Percentiles rank a stretch among this genome's conserved stretches.
These are phyloP conservation scores for Epsilonema sp. DNA, from an alignment of 2,888 invertebrate genomes.

Conservation along the genomic window DNA sequence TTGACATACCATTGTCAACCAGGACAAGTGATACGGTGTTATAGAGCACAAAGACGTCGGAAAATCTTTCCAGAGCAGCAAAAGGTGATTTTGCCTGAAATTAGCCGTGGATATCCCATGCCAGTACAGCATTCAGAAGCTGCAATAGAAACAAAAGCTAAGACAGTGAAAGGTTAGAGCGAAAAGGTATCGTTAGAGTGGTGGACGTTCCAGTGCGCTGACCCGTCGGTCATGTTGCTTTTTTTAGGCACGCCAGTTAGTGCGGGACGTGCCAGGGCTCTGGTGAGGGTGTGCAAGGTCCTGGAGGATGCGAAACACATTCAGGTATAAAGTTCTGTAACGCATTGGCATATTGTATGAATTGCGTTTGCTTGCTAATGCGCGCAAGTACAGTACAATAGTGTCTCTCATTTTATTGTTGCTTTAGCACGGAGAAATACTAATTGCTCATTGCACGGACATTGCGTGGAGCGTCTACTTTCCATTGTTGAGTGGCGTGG, in stretches of 20 bases:
- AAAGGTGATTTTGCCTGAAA: not conserved
- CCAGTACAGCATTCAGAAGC: no score
- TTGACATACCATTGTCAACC: no score
- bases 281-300: not conserved
- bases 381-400: no score
- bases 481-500: slow-evolving; percentile 52
- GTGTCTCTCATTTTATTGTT: no score
- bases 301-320: not conserved
- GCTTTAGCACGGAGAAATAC: slow-evolving; percentile 38
- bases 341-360: not conserved
- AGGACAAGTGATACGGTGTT: no score
- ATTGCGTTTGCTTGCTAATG: no score
- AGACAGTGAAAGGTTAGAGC: no score
- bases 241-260: not conserved
- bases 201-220: no score
- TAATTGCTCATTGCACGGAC: slow-evolving; percentile 55
- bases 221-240: no score
- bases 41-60: not conserved
- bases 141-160: no score
- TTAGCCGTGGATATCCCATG: not conserved
- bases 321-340: not conserved
- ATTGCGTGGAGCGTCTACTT: slow-evolving; percentile 70
- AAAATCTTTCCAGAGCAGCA: not conserved
- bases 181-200: no score
- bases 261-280: not conserved